Conservation (phyloP, 2,113 vertebrate genomes). For the Muntiacus reevesi region DNA sequence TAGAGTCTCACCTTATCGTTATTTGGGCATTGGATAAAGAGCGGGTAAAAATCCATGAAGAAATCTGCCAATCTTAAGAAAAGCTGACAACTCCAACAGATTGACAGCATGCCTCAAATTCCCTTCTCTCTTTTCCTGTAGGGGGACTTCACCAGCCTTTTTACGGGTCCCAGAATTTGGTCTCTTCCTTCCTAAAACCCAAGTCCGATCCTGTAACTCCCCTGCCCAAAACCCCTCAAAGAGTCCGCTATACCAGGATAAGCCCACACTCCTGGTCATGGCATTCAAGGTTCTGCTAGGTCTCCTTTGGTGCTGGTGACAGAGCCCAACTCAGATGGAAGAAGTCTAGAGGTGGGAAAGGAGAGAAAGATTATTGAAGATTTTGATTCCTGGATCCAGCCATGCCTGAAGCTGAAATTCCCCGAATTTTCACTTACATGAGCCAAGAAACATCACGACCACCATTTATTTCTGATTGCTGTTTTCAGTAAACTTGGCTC, state of each 20-base stretch:
- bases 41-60: background rate
- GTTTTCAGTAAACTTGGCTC: background rate
- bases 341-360: background rate
- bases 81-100: background rate
- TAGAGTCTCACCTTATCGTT: background rate
- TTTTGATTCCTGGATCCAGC: background rate
- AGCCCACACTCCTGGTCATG: background rate
- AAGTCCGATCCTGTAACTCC: background rate
- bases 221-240: background rate
- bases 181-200: background rate
- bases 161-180: background rate
- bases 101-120: accelerated
- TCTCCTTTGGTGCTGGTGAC: background rate
- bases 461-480: background rate
- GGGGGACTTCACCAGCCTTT: background rate
- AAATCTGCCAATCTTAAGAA: background rate
- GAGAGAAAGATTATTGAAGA: background rate
- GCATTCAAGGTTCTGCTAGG: background rate
- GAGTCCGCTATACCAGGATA: background rate
- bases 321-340: background rate
- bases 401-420: background rate
- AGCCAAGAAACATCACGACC: background rate
- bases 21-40: background rate
- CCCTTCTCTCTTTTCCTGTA: background rate
- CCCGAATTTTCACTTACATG: background rate